Evolutionary conservation across 2,113 vertebrate genomes (phyloP), one percentile per base, ranked within the genome.

Genomic region (Sphyrna mokarran): DNA sequence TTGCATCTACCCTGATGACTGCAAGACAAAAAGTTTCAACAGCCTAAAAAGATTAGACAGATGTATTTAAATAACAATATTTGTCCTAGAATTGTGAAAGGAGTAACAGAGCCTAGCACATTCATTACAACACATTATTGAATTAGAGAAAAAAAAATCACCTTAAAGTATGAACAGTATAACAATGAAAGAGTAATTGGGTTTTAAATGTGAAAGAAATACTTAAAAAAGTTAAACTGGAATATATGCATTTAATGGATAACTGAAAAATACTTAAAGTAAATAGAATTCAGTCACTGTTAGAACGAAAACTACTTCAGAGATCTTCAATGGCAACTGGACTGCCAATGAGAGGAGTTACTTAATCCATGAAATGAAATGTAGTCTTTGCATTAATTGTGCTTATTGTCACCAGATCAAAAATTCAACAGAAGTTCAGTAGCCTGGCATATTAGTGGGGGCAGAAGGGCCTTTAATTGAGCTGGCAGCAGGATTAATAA

Each of bases 141-240:
- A n/a, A 93, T 66, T 20, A 68, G 40, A 63, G 33, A 13, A n/a
- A n/a, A 63, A 61, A 68, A 69, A 69, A 69, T 69, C 63, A 70
- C 37, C 66, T 43, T 66, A 94, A n/a, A 94, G 68, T 69, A 94
- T 43, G n/a, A 94, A 94, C 5, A 83, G 37, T 94, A 16, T 69
- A 68, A 94, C n/a, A 61, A 61, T 90, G n/a, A 70, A 94, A 94
- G 18, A 68, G 14, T 89, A 90, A 61, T 70, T 69, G 7, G 66
- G 33, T 94, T 94, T 94, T 23, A 69, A 94, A 69, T 94, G 91
- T 69, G 66, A 69, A 94, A 69, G 10, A 69, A 69, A 43, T 70
- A 43, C 69, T 94, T 40, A 70, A 69, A n/a, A 68, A 91, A 1
- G 61, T 40, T 40, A 94, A 94, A 94, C 40, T 20, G 63, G 4